Conservation (phyloP, 2,888 invertebrate genomes). For the Lasioglossum zephyrum region DNA sequence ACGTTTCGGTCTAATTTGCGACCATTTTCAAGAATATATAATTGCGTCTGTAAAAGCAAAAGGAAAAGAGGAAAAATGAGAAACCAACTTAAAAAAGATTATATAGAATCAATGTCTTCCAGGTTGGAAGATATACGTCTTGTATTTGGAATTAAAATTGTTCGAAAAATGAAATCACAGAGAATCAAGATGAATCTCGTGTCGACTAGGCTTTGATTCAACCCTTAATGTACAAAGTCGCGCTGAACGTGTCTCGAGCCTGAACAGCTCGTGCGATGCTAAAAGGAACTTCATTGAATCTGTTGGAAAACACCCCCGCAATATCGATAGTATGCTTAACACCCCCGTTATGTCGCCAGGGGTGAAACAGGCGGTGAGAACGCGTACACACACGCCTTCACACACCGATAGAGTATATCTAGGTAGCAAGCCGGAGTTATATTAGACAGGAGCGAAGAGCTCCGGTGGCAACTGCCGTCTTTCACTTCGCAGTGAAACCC, state of each 20-base stretch:
- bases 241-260: background rate
- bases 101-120: too few relatives aligned
- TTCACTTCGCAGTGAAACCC: constrained; percentile 78
- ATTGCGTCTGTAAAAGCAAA: too few relatives aligned
- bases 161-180: too few relatives aligned
- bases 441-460: constrained; percentile 78
- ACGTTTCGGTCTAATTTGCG: too few relatives aligned
- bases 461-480: constrained; percentile 81
- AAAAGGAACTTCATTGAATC: constrained; percentile 3
- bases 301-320: background rate
- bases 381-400: constrained; percentile 34
- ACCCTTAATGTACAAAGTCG: background rate
- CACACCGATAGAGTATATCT: constrained; percentile 67
- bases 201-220: too few relatives aligned
- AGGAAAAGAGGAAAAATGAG: too few relatives aligned
- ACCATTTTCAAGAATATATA: too few relatives aligned
- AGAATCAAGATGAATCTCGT: background rate
- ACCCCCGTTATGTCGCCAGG: constrained; percentile 31
- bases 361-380: constrained; percentile 56
- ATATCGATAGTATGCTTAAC: constrained; percentile 32
- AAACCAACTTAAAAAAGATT: too few relatives aligned
- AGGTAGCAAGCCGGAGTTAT: constrained; percentile 74
- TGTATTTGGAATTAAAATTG: too few relatives aligned
- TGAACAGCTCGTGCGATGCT: background rate
- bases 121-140: too few relatives aligned